phyloP scores from a whole-genome alignment of 2,113 vertebrate species.

The Neodon shergylaensis region DNA sequence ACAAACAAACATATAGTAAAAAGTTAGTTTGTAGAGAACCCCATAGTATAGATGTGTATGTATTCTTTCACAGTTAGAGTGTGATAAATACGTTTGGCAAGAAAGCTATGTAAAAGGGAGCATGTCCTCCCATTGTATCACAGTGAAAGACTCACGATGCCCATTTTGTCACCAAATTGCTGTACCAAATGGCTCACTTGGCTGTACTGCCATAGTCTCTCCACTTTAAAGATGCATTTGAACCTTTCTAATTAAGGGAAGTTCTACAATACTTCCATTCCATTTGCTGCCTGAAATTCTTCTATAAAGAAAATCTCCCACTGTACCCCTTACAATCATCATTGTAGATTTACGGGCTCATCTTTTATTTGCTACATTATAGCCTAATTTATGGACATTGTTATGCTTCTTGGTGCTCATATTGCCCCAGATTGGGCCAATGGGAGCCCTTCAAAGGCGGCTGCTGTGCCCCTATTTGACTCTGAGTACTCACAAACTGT shows the following conservation, averaged over 20 bases:
- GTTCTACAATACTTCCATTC: neutral
- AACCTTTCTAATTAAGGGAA: neutral
- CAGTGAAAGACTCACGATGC: fast-evolving
- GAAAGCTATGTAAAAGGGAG: neutral
- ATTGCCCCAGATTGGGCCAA: neutral
- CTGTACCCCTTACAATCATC: neutral
- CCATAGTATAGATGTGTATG: neutral
- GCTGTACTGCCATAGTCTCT: neutral
- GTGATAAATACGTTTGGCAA: neutral
- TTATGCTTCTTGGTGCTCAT: neutral
- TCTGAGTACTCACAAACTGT: neutral
- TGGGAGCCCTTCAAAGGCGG: neutral
- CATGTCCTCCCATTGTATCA: neutral
- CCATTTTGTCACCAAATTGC: neutral
- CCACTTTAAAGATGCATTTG: neutral
- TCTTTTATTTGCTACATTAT: neutral
- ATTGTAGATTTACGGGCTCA: neutral
- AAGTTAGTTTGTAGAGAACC: neutral
- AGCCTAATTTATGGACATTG: neutral
- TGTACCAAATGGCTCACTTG: neutral
- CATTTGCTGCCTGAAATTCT: neutral
- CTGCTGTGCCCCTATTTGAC: neutral
- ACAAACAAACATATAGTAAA: neutral
- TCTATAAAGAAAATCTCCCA: neutral
- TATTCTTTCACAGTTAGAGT: neutral